Base-by-base conservation (phyloP, 2,888 invertebrate species). In the Amblyjoppa proteus region DNA sequence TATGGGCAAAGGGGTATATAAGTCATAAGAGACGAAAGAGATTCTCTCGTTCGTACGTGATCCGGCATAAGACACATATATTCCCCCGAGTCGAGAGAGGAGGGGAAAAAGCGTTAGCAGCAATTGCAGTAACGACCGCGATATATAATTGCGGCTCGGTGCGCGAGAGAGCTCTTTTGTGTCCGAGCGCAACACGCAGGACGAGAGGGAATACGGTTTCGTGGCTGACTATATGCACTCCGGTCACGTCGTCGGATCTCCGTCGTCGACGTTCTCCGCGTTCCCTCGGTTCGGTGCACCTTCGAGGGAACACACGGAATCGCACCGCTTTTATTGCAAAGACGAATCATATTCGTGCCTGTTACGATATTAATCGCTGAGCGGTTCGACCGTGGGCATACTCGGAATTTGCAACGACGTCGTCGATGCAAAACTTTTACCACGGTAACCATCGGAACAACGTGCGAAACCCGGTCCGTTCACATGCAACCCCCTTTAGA, bases 91-190 rank as follows among this genome's bases (percentile, higher is more conserved):
- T 78, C 58, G 75, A 81, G 79, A 71, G 11, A 28, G 82, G 79
- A 79, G 75, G 79, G 74, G 82, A 85, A 85, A 85, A 85, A 85
- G 82, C 78, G 70, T 82, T 82, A 82, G 82, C 85, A 74, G 85
- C 85, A 85, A 85, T 85, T 85, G 82, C 85, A 85, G 79, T 85
- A 85, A 85, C 85, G 85, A 85, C 85, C 85, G 79, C 79, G 81
- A 85, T 85, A 75, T 85, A 82, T 85, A 85, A 85, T 85, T 85
- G 85, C 85, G 64, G 31, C 82, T 82, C 66, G 74, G 85, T 77
- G 77, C 77, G 51, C 38, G 69, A 25, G 53, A 38, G 51, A 6
- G 53, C 81, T 82, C 85, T 85, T 85, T 85, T 85, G 85, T 82
- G 78, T 76, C 69, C 64, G 69, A 45, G 73, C 64, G 77, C 77